A percentile compares a stretch with the other conserved stretches of the same genome.
Evolutionary conservation across 2,888 invertebrate species (phyloP).

Genomic region (Ophion ventricosus): DNA sequence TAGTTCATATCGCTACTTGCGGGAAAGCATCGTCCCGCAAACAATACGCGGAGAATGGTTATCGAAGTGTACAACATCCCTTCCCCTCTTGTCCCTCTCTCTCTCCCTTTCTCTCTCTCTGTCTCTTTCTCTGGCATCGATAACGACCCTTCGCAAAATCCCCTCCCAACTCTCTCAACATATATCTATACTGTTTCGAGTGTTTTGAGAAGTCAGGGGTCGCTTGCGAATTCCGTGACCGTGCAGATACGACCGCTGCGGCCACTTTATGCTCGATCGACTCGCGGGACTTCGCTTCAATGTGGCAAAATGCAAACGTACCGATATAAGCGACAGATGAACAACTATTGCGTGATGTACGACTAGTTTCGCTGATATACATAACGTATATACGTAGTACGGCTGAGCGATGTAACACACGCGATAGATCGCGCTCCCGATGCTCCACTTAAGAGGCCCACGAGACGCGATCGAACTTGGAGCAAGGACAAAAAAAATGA

Average conservation of each 20-base stretch:
- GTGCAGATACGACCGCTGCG: conserved; percentile 51
- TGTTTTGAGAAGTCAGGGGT: conserved; percentile 52
- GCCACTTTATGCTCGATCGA: conserved; percentile 63
- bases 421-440: conserved; percentile 18
- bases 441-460: conserved; percentile 20
- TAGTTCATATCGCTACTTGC: conserved; percentile 51
- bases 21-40: conserved; percentile 26
- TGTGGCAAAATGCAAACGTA: conserved; percentile 47
- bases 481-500: neutral
- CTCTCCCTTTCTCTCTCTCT: conserved; percentile 36
- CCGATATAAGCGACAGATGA: conserved; percentile 46
- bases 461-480: neutral
- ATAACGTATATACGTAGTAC: conserved; percentile 20
- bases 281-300: conserved; percentile 49
- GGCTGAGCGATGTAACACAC: conserved; percentile 10
- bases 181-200: conserved; percentile 16
- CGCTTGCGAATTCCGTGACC: conserved; percentile 61
- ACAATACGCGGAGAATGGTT: conserved; percentile 55
- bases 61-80: conserved; percentile 56
- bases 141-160: conserved; percentile 60
- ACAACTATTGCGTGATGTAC: conserved; percentile 55
- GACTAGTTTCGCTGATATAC: conserved; percentile 31
- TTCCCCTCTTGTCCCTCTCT: conserved; percentile 42
- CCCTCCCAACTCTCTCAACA: conserved; percentile 57
- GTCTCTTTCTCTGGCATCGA: conserved; percentile 60